A percentile compares a stretch with the other conserved stretches of the same genome.
These are phyloP conservation scores for Aurelia sp. DNA, from an alignment of 30 jellyfish, hydroid and myxozoan genomes.

Conservation along the genomic window DNA sequence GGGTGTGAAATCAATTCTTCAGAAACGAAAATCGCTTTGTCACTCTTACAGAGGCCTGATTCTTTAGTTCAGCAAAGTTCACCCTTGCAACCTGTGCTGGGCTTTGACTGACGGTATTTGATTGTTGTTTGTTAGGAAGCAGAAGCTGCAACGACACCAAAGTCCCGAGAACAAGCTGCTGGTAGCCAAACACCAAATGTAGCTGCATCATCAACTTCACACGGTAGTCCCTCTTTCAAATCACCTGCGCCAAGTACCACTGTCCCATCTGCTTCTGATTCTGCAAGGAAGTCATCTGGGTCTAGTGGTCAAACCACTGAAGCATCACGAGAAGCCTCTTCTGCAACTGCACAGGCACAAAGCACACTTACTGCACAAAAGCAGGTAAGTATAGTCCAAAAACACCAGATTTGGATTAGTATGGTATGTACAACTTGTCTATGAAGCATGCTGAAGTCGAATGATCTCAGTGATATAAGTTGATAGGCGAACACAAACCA, in stretches of 20 bases:
- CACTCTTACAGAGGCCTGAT: too few species aligned
- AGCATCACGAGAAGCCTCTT: constrained; percentile 3
- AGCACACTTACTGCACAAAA: constrained; percentile 12
- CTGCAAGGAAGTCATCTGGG: constrained; percentile 11
- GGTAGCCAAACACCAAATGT: neutral
- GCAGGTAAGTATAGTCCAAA: constrained; percentile 1
- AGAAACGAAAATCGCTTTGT: too few species aligned
- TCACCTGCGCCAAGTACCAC: constrained; percentile 6
- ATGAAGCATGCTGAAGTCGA: too few species aligned
- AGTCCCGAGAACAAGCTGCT: constrained; percentile 13
- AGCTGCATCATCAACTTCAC: constrained; percentile 15
- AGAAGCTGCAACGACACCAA: neutral
- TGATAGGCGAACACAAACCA: too few species aligned
- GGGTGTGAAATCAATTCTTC: too few species aligned
- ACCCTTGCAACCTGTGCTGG: too few species aligned
- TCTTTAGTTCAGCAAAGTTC: too few species aligned
- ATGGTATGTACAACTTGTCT: too few species aligned
- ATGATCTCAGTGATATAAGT: too few species aligned
- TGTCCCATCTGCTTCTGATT: constrained; percentile 9
- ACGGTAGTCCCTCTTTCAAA: constrained; percentile 13
- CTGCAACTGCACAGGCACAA: constrained; percentile 17
- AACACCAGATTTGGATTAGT: too few species aligned
- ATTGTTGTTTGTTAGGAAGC: constrained; percentile 3
- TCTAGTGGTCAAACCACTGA: constrained; percentile 8
- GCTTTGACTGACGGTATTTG: too few species aligned